phyloP scores from a whole-genome alignment of 2,888 invertebrate species.

The Mythimna albipuncta region DNA sequence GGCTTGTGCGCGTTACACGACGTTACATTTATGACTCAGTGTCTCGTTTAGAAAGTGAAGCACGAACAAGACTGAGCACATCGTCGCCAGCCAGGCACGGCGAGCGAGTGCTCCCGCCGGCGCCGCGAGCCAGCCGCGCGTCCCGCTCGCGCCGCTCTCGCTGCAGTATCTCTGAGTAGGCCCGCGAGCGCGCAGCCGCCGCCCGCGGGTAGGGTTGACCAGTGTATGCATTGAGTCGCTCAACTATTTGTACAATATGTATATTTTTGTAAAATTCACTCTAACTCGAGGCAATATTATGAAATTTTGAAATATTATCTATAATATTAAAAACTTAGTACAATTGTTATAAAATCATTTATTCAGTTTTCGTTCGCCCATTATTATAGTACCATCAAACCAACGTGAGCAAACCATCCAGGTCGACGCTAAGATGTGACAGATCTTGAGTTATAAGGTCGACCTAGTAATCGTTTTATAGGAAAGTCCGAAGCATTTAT shows the following conservation, averaged over 20 bases:
- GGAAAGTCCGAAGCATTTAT: constrained; percentile 30
- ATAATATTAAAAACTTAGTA: constrained; percentile 85
- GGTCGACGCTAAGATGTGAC: constrained; percentile 13
- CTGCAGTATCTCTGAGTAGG: neutral
- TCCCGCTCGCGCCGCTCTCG: constrained; percentile 6
- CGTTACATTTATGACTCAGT: too few species aligned
- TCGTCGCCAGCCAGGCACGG: too few species aligned
- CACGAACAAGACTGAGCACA: too few species aligned
- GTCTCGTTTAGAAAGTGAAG: too few species aligned
- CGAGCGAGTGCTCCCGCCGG: too few species aligned
- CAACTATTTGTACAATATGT: constrained; percentile 89
- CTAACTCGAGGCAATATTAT: constrained; percentile 89
- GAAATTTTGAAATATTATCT: constrained; percentile 84
- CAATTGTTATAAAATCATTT: constrained; percentile 80
- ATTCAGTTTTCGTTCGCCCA: constrained; percentile 48
- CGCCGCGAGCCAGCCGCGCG: neutral
- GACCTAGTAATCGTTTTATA: constrained; percentile 14
- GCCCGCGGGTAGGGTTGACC: constrained; percentile 72
- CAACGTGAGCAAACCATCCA: constrained; percentile 22
- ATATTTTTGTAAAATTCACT: constrained; percentile 90
- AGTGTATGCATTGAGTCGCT: constrained; percentile 82
- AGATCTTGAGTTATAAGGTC: constrained; percentile 9
- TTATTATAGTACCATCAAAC: constrained; percentile 43
- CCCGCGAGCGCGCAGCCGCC: neutral
- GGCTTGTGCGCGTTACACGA: too few species aligned